Base-by-base conservation (phyloP, 2,888 invertebrate genomes). In the Entomobrya proxima region DNA sequence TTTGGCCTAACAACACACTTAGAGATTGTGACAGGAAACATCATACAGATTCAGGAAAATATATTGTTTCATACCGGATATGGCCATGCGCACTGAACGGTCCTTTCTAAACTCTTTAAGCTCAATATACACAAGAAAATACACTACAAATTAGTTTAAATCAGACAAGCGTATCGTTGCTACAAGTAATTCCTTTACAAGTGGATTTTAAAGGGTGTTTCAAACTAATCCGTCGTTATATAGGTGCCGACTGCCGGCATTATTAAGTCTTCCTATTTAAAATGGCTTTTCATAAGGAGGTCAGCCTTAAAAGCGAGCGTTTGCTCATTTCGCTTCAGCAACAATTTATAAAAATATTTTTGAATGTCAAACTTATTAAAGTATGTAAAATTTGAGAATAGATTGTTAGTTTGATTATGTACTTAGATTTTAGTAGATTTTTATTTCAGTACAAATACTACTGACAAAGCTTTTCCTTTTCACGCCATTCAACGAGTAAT, bases 1-100 rank as follows among this genome's bases (percentile, higher is more conserved):
- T 27, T 44, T 69, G 37, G 37, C 40, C 27, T 27, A 24, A 44
- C 5, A 64, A 13, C n/a, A n/a, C n/a, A n/a, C 37, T 64, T 69
- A 44, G 44, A 44, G 24, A 44, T 27, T 72, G 27, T 72, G 72
- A 72, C 72, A 72, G 72, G 72, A 72, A 72, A 27, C 27, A 44
- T 24, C 15, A 27, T 15, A 64, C 15, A n/a, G 13, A n/a, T 11
- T 15, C 13, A 9, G n/a, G n/a, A 69, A 69, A 24, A 67, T 37
- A 44, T 69, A 27, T 44, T 69, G 27, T 69, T 44, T 44, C 44
- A 15, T 69, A 27, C 69, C 40, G 69, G 69, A 69, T 69, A 44
- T 40, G 67, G 67, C 21, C 0, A 69, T 44, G 69, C 15, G 24
- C 15, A 44, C 18, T 37, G 21, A 24, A 44, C n/a, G 21, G n/a